phyloP scores from a whole-genome alignment of 2,888 invertebrate genomes.

The Eudasyphora cyanicolor region DNA sequence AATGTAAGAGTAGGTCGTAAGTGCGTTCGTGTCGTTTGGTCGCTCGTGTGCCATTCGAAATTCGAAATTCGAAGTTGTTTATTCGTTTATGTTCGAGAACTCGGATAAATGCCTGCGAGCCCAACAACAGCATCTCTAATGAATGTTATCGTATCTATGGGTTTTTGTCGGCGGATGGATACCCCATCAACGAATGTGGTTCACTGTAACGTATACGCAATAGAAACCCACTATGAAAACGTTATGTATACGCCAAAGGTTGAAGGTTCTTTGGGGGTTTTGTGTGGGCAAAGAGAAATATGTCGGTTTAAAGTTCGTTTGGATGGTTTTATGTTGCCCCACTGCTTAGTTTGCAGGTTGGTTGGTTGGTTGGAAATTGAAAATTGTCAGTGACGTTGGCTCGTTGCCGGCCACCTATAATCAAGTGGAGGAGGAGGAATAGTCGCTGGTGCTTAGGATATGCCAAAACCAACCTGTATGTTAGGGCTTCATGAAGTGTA shows the following conservation, averaged over 20 bases:
- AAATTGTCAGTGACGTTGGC: background rate
- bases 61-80: conserved; percentile 13
- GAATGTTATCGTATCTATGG: background rate
- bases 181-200: background rate
- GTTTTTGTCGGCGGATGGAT: background rate
- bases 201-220: conserved; percentile 17
- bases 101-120: conserved; percentile 31
- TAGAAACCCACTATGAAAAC: background rate
- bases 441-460: background rate
- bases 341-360: background rate
- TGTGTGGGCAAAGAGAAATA: background rate
- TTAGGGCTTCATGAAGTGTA: background rate
- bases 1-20: background rate
- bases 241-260: conserved; percentile 11
- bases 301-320: background rate
- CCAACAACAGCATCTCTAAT: conserved; percentile 11
- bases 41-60: conserved; percentile 40
- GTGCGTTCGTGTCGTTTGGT: conserved; percentile 10
- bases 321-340: background rate
- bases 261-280: background rate
- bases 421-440: too few species aligned
- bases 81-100: conserved; percentile 37
- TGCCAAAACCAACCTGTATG: conserved; percentile 1
- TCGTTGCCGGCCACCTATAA: background rate
- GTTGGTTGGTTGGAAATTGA: background rate